Percentiles rank a stretch among this genome's conserved stretches.
Evolutionary conservation across 2,797 vertebrate genomes (phyloP).

Genomic region (Pitangus sulphuratus): DNA sequence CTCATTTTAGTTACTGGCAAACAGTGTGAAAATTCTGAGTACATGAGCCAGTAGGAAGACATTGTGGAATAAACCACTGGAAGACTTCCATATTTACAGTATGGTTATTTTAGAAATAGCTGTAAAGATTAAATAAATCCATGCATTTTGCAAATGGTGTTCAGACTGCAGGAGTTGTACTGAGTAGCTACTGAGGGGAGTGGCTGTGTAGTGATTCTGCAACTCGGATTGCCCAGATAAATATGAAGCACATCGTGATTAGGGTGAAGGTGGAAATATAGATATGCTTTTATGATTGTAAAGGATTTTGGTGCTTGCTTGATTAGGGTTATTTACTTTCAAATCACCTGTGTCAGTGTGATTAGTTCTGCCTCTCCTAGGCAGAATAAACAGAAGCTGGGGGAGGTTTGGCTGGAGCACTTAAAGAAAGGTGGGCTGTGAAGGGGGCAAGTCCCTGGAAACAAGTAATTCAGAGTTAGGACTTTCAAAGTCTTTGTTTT

Average conservation of each 20-base stretch:
- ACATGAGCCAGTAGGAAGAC: background rate
- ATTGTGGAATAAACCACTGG: background rate
- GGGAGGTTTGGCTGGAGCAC: background rate
- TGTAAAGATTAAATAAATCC: background rate
- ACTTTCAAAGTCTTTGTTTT: background rate
- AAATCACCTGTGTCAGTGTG: background rate
- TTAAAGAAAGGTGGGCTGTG: background rate
- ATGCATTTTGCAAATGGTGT: background rate
- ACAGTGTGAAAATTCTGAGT: background rate
- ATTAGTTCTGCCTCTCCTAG: background rate
- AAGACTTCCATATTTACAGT: background rate
- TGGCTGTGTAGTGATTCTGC: background rate
- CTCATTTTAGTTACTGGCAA: background rate
- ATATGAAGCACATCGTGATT: background rate
- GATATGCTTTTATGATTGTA: background rate
- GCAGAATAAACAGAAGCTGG: background rate
- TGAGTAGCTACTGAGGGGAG: background rate
- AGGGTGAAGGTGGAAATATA: background rate
- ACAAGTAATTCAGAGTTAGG: accelerated
- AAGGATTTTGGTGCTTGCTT: background rate
- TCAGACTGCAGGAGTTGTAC: background rate
- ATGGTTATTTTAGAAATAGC: background rate
- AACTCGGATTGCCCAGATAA: background rate
- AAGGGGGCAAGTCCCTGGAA: background rate
- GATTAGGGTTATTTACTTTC: background rate